A percentile compares a stretch with the other conserved stretches of the same genome.
phyloP scores from a whole-genome alignment of 2,888 invertebrate species.

The Rotaria socialis region DNA sequence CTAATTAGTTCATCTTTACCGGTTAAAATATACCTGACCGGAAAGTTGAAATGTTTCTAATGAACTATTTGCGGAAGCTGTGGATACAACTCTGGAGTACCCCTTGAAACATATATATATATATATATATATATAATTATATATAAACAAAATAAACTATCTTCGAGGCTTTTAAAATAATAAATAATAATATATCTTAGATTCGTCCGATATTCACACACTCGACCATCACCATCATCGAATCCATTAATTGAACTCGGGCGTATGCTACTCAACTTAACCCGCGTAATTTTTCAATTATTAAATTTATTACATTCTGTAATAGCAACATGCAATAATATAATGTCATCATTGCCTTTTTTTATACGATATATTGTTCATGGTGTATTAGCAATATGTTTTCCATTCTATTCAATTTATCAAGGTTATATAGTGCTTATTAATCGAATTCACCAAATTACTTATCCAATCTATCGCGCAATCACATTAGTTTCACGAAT shows the following conservation, averaged over 20 bases:
- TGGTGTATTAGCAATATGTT: not conserved
- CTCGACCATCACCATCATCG: not conserved
- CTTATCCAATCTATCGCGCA: not conserved
- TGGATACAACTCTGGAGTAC: too few relatives aligned
- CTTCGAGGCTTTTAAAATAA: too few relatives aligned
- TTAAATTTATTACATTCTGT: not conserved
- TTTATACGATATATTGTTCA: not conserved
- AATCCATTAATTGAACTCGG: not conserved
- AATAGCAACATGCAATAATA: not conserved
- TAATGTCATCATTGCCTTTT: not conserved
- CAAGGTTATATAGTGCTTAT: not conserved
- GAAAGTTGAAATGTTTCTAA: too few relatives aligned
- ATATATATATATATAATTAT: too few relatives aligned
- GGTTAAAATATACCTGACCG: too few relatives aligned
- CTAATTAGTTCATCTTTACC: too few relatives aligned
- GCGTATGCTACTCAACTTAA: not conserved
- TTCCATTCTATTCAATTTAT: not conserved
- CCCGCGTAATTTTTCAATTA: not conserved
- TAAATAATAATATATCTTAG: not conserved
- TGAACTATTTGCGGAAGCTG: too few relatives aligned
- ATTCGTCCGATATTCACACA: slow-evolving; percentile 1
- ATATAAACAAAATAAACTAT: too few relatives aligned
- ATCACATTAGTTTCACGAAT: not conserved
- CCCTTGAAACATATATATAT: too few relatives aligned
- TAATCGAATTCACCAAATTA: slow-evolving; percentile 14